phyloP scores from a whole-genome alignment of 2,113 vertebrate genomes.

The Phalacrocorax aristotelis region DNA sequence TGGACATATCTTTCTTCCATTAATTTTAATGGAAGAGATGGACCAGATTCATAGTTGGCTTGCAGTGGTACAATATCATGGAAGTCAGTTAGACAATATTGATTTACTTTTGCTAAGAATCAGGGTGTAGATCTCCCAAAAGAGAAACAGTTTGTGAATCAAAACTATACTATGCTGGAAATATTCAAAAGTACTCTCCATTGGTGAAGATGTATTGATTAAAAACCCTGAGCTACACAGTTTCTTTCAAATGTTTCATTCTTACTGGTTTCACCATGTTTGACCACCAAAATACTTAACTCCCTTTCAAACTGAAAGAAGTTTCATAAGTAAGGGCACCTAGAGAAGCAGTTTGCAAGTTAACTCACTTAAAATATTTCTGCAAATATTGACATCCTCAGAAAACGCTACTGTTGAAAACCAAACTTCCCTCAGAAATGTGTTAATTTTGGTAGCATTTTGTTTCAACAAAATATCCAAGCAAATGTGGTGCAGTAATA shows the following conservation, averaged over 20 bases:
- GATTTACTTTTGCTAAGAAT: not conserved
- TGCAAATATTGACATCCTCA: not conserved
- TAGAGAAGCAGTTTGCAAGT: not conserved
- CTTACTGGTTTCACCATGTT: not conserved
- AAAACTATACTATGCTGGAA: not conserved
- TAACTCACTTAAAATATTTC: not conserved
- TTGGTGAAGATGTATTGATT: not conserved
- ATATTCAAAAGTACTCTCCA: not conserved
- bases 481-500: not conserved
- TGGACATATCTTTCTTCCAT: slow-evolving; percentile 36
- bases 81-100: not conserved
- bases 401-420: not conserved
- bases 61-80: not conserved
- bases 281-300: not conserved
- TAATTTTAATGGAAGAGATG: slow-evolving; percentile 26
- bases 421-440: not conserved
- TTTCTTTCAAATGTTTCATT: not conserved
- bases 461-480: not conserved
- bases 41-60: not conserved
- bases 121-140: not conserved
- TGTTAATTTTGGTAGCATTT: not conserved
- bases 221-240: not conserved
- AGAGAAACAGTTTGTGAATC: not conserved
- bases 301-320: not conserved
- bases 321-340: not conserved